Evolutionary conservation across 64 coral and sea anemone species (phyloP).

Genomic region (Pocillopora damicornis): DNA sequence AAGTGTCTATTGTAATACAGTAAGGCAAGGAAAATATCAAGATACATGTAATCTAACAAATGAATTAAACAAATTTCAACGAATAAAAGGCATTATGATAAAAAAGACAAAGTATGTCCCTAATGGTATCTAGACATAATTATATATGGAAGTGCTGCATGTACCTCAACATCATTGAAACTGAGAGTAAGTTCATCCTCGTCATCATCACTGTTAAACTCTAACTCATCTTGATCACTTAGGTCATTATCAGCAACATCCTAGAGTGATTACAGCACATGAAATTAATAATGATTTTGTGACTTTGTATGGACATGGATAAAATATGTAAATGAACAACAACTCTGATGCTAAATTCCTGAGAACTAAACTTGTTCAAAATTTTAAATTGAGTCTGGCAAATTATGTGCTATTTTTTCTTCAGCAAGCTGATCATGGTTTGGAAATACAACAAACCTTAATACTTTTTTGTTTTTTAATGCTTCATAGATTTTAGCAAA

Average conservation of each 20-base stretch:
- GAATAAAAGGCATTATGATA: too few species aligned
- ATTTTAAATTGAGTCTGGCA: too few species aligned
- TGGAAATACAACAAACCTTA: too few species aligned
- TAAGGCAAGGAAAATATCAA: not conserved
- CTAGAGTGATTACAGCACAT: not conserved
- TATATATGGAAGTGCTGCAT: not conserved
- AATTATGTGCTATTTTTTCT: too few species aligned
- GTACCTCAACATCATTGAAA: slow-evolving; percentile 87
- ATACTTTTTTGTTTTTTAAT: too few species aligned
- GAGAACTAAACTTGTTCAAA: not conserved
- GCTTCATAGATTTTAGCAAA: too few species aligned
- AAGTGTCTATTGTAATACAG: slow-evolving; percentile 51
- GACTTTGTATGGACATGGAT: too few species aligned
- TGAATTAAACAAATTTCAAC: too few species aligned
- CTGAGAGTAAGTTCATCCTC: slow-evolving; percentile 72
- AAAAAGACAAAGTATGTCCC: too few species aligned
- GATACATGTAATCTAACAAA: not conserved
- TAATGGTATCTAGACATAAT: not conserved
- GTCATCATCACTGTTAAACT: slow-evolving; percentile 39
- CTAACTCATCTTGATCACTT: slow-evolving; percentile 36
- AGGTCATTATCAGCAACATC: slow-evolving; percentile 41
- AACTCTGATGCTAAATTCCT: too few species aligned
- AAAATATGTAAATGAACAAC: too few species aligned
- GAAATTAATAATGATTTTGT: not conserved
- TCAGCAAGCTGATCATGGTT: too few species aligned